These are phyloP conservation scores for Bombus impatiens DNA, from an alignment of 1,140 invertebrate genomes.

Conservation along the genomic window DNA sequence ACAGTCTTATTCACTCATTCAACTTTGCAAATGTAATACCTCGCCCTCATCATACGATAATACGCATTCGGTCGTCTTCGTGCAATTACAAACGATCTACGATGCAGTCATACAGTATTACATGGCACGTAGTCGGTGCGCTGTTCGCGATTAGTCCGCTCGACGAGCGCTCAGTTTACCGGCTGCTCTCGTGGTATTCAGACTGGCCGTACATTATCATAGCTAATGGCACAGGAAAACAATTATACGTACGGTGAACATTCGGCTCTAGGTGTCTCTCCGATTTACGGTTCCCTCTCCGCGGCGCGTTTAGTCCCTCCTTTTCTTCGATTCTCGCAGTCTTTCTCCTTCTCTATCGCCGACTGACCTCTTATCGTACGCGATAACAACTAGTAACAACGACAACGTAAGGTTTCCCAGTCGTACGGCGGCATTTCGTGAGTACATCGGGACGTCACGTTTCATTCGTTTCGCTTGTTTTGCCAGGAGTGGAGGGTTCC, in stretches of 20 bases:
- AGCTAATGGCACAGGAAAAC: constrained; percentile 7
- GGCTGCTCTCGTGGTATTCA: constrained; percentile 21
- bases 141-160: background rate
- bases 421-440: constrained; percentile 4
- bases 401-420: constrained; percentile 14
- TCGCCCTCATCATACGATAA: constrained; percentile 13
- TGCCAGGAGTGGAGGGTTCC: background rate
- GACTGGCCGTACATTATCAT: background rate
- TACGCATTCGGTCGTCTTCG: constrained; percentile 22
- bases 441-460: background rate
- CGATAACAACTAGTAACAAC: constrained; percentile 36
- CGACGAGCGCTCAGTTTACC: background rate
- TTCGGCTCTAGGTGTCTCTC: constrained; percentile 4
- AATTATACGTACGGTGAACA: constrained; percentile 1
- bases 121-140: constrained; percentile 17
- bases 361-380: constrained; percentile 39
- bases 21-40: constrained; percentile 17
- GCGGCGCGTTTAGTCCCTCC: background rate
- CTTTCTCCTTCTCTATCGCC: constrained; percentile 1
- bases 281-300: background rate
- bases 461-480: background rate
- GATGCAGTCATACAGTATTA: constrained; percentile 25
- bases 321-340: background rate
- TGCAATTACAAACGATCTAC: constrained; percentile 22
- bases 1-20: constrained; percentile 14